phyloP scores from a whole-genome alignment of 37 sponge, comb jelly and placozoan species.

The Chondrilla cf. caribensis region DNA sequence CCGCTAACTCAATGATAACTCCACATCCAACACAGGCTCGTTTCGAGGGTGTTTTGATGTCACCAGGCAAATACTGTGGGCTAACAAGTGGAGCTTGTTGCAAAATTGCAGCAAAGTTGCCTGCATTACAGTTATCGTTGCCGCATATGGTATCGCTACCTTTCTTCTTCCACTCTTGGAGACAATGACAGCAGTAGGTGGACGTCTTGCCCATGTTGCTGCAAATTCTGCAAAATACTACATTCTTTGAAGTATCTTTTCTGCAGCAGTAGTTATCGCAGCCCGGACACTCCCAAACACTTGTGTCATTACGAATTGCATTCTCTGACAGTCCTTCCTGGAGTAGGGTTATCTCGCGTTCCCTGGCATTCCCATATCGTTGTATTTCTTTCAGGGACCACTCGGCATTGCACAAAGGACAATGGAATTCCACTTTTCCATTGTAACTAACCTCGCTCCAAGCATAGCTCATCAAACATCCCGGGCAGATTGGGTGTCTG shows the following conservation, averaged over 20 bases:
- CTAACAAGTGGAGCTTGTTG: conserved; percentile 29
- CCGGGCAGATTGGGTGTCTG: conserved; percentile 6
- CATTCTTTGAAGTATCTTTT: background rate
- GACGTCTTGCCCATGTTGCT: conserved; percentile 12
- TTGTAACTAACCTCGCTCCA: conserved; percentile 19
- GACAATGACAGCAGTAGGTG: conserved; percentile 43
- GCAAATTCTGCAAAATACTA: conserved; percentile 43
- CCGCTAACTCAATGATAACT: conserved; percentile 35
- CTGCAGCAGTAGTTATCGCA: conserved; percentile 36
- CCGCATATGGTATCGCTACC: conserved; percentile 22
- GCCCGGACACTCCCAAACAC: conserved; percentile 46
- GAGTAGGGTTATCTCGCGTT: conserved; percentile 21
- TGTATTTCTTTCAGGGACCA: conserved; percentile 34
- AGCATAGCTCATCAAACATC: conserved; percentile 26
- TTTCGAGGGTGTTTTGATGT: conserved; percentile 35
- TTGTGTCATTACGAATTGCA: conserved; percentile 20
- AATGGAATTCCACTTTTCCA: conserved; percentile 18
- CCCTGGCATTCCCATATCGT: conserved; percentile 19
- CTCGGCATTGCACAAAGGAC: conserved; percentile 24
- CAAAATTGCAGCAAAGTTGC: conserved; percentile 5
- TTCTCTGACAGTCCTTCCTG: conserved; percentile 27
- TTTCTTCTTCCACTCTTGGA: conserved; percentile 37
- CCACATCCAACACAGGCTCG: conserved; percentile 57
- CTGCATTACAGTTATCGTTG: conserved; percentile 35
- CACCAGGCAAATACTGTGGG: background rate